Base-by-base conservation (phyloP, 1,140 invertebrate genomes). In the Drosophila rhopaloa region DNA sequence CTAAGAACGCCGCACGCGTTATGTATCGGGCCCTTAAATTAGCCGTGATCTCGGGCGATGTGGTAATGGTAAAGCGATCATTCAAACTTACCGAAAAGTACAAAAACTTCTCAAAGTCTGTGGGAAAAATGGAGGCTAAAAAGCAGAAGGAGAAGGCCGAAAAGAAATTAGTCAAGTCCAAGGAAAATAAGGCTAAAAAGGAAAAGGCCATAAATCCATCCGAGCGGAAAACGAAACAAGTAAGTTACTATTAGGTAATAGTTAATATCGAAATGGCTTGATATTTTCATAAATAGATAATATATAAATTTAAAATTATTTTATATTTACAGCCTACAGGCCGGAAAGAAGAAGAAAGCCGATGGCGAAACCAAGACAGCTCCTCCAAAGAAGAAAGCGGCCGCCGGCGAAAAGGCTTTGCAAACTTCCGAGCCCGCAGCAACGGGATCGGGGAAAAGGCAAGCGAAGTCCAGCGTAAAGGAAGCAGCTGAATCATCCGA, bases 1-100 rank as follows among this genome's bases (percentile, higher is more conserved):
- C 61, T 0, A 13, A 6, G 41, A 62, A 2, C 7, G 6, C 0
- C 59, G 73, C 2, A 0, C 68, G 41, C 8, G 8, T 11, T 0
- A 27, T 84, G 37, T 1, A 11, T 3, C 55, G 5, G 5, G 37
- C 32, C 1, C 68, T 84, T 0, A 83, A 89, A n/a, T 3, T 32
- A 4, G 65, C 61, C 13, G 11, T 59, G 2, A 4, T 3, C 13
- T 53, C 19, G 0, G 84, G 80, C 0, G 54, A 76, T 13, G 16
- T 89, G 11, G 27, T 13, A 7, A 78, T 73, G 38, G 13, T 75
- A 0, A 89, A 81, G 11, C 38, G 24, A 0, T 89, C 84, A 0
- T 89, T 76, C 10, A 89, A 79, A n/a, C 16, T 89, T 0, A 50
- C 73, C 4, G n/a, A 35, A 1, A 40, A 48, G 9, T 5, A 38